Percentiles rank a stretch among this genome's conserved stretches.
Conservation (phyloP, 2,888 invertebrate species). For the Stegana nigrithorax region DNA sequence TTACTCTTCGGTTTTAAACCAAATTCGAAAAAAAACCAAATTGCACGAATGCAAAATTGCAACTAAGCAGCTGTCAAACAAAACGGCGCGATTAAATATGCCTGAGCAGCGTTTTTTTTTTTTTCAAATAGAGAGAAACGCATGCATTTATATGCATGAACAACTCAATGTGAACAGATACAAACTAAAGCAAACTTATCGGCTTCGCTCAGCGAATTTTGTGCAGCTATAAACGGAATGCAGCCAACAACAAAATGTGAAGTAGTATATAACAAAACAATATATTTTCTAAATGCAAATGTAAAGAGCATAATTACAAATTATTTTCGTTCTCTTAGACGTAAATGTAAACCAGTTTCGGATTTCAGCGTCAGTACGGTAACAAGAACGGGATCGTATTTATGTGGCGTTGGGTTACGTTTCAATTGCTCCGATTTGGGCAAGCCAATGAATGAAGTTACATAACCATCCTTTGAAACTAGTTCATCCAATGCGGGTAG, state of each 20-base stretch:
- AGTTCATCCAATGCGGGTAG: constrained; percentile 59
- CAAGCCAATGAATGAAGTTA: constrained; percentile 44
- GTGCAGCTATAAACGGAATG: no score
- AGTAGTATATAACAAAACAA: no score
- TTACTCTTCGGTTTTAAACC: no score
- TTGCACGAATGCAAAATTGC: neutral
- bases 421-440: constrained; percentile 30
- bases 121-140: no score
- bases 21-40: no score
- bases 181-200: no score
- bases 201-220: no score
- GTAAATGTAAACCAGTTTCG: constrained; percentile 68
- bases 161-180: no score
- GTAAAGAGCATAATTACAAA: neutral
- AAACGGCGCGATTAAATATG: neutral
- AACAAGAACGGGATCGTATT: constrained; percentile 67
- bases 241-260: no score
- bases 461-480: constrained; percentile 48
- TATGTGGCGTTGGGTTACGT: constrained; percentile 37
- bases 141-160: no score
- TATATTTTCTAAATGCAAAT: no score
- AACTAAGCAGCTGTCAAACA: neutral
- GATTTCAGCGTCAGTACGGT: constrained; percentile 70
- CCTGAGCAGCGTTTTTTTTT: no score
- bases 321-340: constrained; percentile 58